Evolutionary conservation across 2,888 invertebrate genomes (phyloP), one percentile per base, ranked within the genome.

Genomic region (Dicycla oo): DNA sequence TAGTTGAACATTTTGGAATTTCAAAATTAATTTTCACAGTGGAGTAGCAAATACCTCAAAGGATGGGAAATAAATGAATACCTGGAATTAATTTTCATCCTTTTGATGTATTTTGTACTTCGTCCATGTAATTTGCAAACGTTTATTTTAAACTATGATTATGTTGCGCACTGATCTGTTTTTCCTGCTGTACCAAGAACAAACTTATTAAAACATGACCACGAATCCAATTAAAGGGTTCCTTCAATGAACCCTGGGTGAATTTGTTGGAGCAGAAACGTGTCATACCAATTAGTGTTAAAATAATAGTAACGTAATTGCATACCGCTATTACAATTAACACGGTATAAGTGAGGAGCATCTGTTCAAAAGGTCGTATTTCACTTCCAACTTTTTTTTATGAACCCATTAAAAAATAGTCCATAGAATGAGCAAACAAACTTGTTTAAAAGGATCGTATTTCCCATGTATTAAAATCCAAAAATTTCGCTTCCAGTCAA

Each of bases 231-330:
- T 82, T 69, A 82, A 51, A 57, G 45, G 23, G 69, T 68, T 53
- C 61, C 34, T 56, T 40, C 49, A 64, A 61, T 78, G n/a, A n/a
- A n/a, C n/a, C n/a, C n/a, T n/a, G n/a, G n/a, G n/a, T n/a, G n/a
- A n/a, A 78, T 82, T 81, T 81, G 43, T 62, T n/a, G 51, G 53
- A 81, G 38, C 40, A 61, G 47, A 65, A 57, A 64, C n/a, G 45
- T 69, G 26, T 34, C 18, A n/a, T 43, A 49, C 49, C 79, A 82
- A 71, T 78, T 82, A 78, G 45, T 54, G 49, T 58, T 78, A 71
- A 62, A 82, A 82, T 72, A 82, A 82, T 58, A 78, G 38, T 23
- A 49, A 57, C 40, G 23, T 81, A 70, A 66, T 71, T 71, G 10
- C 47, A 53, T 30, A 26, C 30, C 11, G 18, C 47, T 63, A 60